Percentiles rank a stretch among this genome's conserved stretches.
These are phyloP conservation scores for Carcinoscorpius rotundicauda DNA, from an alignment of 1,140 invertebrate genomes.

Conservation along the genomic window DNA sequence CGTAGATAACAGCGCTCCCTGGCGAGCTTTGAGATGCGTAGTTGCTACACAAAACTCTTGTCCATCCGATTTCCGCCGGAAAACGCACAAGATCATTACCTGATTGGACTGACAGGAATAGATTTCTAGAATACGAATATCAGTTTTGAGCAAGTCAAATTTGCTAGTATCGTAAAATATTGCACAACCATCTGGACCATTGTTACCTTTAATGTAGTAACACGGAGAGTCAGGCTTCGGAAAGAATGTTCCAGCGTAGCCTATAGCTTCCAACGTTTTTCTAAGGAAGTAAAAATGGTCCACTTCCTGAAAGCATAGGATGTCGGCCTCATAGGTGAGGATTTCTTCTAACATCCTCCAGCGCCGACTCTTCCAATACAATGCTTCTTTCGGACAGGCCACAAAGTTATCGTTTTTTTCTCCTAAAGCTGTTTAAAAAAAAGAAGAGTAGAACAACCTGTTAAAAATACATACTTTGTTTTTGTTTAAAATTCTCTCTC, in stretches of 20 bases:
- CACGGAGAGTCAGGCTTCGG: slow-evolving; percentile 69
- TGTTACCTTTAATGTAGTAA: slow-evolving; percentile 54
- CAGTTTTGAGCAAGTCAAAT: slow-evolving; percentile 45
- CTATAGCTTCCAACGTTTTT: slow-evolving; percentile 45
- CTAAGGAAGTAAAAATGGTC: slow-evolving; percentile 60
- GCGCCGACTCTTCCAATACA: slow-evolving; percentile 53
- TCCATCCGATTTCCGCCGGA: slow-evolving; percentile 41
- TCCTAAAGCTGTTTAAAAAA: slow-evolving; percentile 45
- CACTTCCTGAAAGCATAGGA: slow-evolving; percentile 56
- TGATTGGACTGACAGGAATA: slow-evolving; percentile 58
- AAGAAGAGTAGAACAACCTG: not conserved
- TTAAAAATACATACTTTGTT: slow-evolving; percentile 10
- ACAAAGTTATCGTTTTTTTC: slow-evolving; percentile 59
- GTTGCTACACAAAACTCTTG: slow-evolving; percentile 53
- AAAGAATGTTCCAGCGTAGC: slow-evolving; percentile 56
- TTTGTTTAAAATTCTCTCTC: slow-evolving; percentile 13
- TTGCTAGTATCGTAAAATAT: slow-evolving; percentile 53
- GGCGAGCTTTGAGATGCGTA: slow-evolving; percentile 64
- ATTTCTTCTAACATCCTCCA: slow-evolving; percentile 60
- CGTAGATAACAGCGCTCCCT: slow-evolving; percentile 50
- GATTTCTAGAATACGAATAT: slow-evolving; percentile 50
- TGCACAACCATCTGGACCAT: slow-evolving; percentile 67
- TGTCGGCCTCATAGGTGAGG: slow-evolving; percentile 49
- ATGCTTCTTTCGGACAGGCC: slow-evolving; percentile 51
- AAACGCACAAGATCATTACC: slow-evolving; percentile 32